phyloP scores from a whole-genome alignment of 2,797 vertebrate genomes.

The Remorina albescens region DNA sequence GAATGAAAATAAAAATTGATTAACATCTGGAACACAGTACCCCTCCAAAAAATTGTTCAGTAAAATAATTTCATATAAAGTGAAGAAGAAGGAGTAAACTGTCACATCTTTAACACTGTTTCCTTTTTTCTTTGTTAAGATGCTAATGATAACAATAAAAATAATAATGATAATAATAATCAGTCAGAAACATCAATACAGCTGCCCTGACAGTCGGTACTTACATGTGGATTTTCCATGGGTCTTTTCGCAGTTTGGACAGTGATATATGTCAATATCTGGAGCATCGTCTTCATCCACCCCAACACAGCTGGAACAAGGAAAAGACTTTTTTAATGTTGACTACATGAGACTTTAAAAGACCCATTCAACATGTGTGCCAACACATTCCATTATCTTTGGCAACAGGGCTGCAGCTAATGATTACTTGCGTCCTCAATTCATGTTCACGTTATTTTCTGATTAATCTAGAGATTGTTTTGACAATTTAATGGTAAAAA shows the following conservation, averaged over 20 bases:
- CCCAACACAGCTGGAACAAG: constrained; percentile 91
- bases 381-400: not conserved
- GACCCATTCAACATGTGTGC: not conserved
- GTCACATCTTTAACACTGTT: not conserved
- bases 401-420: not conserved
- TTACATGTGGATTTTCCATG: constrained; percentile 96
- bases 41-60: not conserved
- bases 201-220: constrained; percentile 50
- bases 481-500: too few relatives aligned
- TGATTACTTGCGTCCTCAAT: not conserved
- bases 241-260: constrained; percentile 97
- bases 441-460: not conserved
- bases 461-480: too few relatives aligned
- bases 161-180: not conserved
- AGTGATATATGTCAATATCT: constrained; percentile 98
- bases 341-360: not conserved
- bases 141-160: too few relatives aligned
- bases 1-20: not conserved
- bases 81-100: not conserved
- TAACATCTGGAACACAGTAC: not conserved
- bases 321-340: constrained; percentile 6
- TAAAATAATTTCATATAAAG: not conserved
- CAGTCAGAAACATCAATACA: not conserved
- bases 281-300: constrained; percentile 98
- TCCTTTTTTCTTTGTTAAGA: not conserved